Base-by-base conservation (phyloP, 2,888 invertebrate genomes). In the Drosophila neoperkinsi region DNA sequence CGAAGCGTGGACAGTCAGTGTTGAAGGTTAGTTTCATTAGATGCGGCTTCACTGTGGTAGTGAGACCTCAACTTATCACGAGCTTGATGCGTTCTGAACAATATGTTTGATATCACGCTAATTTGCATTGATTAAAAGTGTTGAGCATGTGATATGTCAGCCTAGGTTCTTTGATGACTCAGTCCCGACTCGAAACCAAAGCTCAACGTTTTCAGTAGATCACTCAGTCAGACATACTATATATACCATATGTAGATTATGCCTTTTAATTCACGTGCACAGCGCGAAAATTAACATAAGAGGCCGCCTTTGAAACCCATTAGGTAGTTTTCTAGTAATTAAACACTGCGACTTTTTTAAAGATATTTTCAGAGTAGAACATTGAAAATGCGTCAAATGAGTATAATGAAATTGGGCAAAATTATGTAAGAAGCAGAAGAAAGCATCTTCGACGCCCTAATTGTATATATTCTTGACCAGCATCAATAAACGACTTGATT, bases 1-100 rank as follows among this genome's bases (percentile, higher is more conserved):
- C 84, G 79, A 81, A 84, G 90, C 84, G 84, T 85, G 82, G 62
- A 72, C 74, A 72, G 53, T 68, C 74, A 72, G 53, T 68, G 67
- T 55, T 51, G 76, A 81, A 79, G 84, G 76, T 73, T 76, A 41
- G 56, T 67, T 79, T 60, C 46, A 60, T 66, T 66, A 59, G 28
- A 18, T 36, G 33, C 11, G 56, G 67, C 62, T 74, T 63, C 50
- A 50, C 50, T 25, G 41, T 60, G 67, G 51, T 38, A 31, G 73
- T 56, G 51, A 67, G 33, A 74, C 28, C 65, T 76, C n/a, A 58
- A 46, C 65, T 63, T 71, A 78, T 83, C 84, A 75, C 74, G 62
- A 72, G 62, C 62, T 66, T 36, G 50, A 52, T 58, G 85, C 64
- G 38, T 58, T 55, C 38, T 30, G 36, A 46, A 67, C n/a, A 58